Conservation (phyloP, 2,888 invertebrate species). For the Nemapogon koenigi region DNA sequence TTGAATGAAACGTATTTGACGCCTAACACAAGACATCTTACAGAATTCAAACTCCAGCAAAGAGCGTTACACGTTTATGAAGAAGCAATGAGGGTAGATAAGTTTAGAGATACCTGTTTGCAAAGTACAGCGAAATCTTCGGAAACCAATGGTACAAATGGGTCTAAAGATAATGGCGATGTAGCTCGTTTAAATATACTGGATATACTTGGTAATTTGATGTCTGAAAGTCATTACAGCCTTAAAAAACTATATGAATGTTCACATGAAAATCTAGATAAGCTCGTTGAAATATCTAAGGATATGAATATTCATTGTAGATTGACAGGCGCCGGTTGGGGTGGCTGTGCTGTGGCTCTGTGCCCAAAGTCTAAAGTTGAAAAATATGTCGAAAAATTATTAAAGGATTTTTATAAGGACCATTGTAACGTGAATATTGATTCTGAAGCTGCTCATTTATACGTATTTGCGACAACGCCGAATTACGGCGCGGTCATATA, state of each 20-base stretch:
- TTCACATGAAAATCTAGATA: constrained; percentile 87
- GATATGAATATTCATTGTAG: constrained; percentile 81
- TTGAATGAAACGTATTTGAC: constrained; percentile 58
- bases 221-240: constrained; percentile 90
- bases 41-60: constrained; percentile 79
- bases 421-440: constrained; percentile 51
- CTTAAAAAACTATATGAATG: constrained; percentile 89
- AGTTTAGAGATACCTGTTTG: constrained; percentile 73
- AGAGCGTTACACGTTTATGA: constrained; percentile 89
- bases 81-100: constrained; percentile 86
- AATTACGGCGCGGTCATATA: constrained; percentile 70
- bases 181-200: constrained; percentile 40
- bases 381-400: constrained; percentile 72
- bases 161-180: constrained; percentile 20
- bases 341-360: constrained; percentile 93
- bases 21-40: constrained; percentile 68
- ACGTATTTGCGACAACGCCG: constrained; percentile 80
- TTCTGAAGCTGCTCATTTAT: constrained; percentile 56
- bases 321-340: constrained; percentile 98
- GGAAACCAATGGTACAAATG: constrained; percentile 24
- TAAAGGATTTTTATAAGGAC: constrained; percentile 72
- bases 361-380: constrained; percentile 70
- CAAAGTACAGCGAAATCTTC: constrained; percentile 28
- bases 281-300: constrained; percentile 76
- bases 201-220: constrained; percentile 75